These are phyloP conservation scores for Axea sp. DNA, from an alignment of 2,888 invertebrate species.

Conservation along the genomic window DNA sequence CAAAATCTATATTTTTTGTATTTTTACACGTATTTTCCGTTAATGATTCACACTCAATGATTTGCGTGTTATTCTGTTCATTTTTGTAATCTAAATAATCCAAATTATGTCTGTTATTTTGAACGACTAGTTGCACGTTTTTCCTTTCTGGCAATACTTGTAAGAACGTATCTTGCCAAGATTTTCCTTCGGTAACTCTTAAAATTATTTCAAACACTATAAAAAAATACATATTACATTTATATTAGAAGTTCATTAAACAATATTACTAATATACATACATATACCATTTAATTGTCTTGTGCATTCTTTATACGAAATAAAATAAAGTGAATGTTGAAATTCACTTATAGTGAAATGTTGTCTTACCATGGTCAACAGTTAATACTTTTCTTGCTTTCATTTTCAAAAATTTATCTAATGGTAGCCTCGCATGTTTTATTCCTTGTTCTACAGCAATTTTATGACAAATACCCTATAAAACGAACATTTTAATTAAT, in stretches of 20 bases:
- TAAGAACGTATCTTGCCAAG: constrained; percentile 90
- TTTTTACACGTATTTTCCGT: too few relatives aligned
- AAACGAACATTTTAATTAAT: too few relatives aligned
- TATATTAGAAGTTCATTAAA: too few relatives aligned
- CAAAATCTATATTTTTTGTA: too few relatives aligned
- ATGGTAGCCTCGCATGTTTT: constrained; percentile 91
- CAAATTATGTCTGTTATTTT: constrained; percentile 42
- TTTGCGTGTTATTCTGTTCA: constrained; percentile 26
- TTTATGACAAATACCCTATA: constrained; percentile 90
- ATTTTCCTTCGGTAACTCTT: constrained; percentile 86
- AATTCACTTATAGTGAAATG: too few relatives aligned
- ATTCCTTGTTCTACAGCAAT: constrained; percentile 89
- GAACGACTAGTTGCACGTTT: constrained; percentile 82
- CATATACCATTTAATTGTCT: too few relatives aligned
- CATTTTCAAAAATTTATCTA: constrained; percentile 93
- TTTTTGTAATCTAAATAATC: constrained; percentile 36
- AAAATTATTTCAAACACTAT: constrained; percentile 93
- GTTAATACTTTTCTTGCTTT: constrained; percentile 96
- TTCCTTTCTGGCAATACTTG: constrained; percentile 89
- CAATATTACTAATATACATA: too few relatives aligned
- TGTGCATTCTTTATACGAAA: too few relatives aligned
- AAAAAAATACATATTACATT: too few relatives aligned
- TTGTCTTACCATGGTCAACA: constrained; percentile 94
- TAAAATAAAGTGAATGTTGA: too few relatives aligned
- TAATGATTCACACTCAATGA: too few relatives aligned